These are phyloP conservation scores for Trichopria drosophilae DNA, from an alignment of 2,888 invertebrate genomes.

Conservation along the genomic window DNA sequence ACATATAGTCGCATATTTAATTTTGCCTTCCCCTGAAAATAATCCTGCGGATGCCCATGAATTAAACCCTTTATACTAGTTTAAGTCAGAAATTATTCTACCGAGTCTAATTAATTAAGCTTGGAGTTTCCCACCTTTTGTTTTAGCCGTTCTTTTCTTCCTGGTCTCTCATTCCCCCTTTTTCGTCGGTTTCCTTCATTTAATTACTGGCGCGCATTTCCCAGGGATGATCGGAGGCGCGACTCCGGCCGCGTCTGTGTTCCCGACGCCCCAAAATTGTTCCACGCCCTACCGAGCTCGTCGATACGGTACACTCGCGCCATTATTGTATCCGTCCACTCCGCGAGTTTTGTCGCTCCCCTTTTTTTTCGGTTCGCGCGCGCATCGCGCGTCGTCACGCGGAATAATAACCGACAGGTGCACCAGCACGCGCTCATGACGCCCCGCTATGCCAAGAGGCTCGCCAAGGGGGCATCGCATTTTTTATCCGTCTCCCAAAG, in stretches of 20 bases:
- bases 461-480: conserved; percentile 57
- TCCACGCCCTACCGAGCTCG: too few relatives aligned
- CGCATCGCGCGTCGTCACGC: conserved; percentile 15
- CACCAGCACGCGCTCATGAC: conserved; percentile 53
- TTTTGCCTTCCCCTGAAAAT: too few relatives aligned
- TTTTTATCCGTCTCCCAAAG: conserved; percentile 49
- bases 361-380: neutral
- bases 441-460: conserved; percentile 57
- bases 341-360: neutral
- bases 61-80: too few relatives aligned
- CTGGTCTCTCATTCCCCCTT: neutral
- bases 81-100: too few relatives aligned
- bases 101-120: too few relatives aligned
- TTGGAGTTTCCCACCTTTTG: too few relatives aligned
- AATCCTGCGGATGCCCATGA: too few relatives aligned
- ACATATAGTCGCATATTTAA: too few relatives aligned
- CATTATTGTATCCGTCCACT: too few relatives aligned
- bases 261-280: conserved; percentile 1
- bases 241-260: conserved; percentile 16
- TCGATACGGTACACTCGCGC: too few relatives aligned
- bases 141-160: too few relatives aligned
- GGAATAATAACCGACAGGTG: conserved; percentile 45
- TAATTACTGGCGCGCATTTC: neutral
- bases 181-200: neutral
- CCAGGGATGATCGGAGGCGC: neutral